These are phyloP conservation scores for Mythimna vitellina DNA, from an alignment of 2,888 invertebrate genomes.

Conservation along the genomic window DNA sequence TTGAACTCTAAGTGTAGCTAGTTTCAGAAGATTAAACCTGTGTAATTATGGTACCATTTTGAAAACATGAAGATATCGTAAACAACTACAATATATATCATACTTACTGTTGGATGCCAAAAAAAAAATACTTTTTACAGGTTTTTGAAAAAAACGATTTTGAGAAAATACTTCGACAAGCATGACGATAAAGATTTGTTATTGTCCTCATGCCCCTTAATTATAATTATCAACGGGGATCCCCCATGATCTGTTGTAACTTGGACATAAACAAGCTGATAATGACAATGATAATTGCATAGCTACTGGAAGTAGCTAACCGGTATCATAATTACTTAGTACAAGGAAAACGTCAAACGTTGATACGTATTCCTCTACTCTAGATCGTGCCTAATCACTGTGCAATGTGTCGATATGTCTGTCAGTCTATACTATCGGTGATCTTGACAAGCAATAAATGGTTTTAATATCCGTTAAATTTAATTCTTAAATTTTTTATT, in stretches of 20 bases:
- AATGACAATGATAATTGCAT: conserved; percentile 27
- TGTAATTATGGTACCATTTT: too few relatives aligned
- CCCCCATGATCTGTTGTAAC: conserved; percentile 3
- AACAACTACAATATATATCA: too few relatives aligned
- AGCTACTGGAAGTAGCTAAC: conserved; percentile 20
- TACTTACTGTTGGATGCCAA: neutral
- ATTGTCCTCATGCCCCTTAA: neutral
- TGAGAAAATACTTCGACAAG: neutral
- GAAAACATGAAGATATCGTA: too few relatives aligned
- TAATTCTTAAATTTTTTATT: conserved; percentile 14
- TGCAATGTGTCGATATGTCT: conserved; percentile 45
- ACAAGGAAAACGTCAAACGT: conserved; percentile 41
- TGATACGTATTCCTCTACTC: conserved; percentile 26
- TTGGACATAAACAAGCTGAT: conserved; percentile 1
- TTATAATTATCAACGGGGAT: conserved; percentile 3
- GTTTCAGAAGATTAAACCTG: neutral
- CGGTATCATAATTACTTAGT: conserved; percentile 12
- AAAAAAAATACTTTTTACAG: neutral
- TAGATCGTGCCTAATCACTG: conserved; percentile 50
- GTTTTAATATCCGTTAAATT: conserved; percentile 23
- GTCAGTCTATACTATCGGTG: conserved; percentile 41
- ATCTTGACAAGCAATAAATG: conserved; percentile 55
- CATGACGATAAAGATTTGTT: neutral
- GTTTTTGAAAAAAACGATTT: neutral
- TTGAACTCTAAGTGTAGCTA: neutral